phyloP scores from a whole-genome alignment of 2,113 vertebrate genomes.

The Gnathonemus echidnorhynchus region DNA sequence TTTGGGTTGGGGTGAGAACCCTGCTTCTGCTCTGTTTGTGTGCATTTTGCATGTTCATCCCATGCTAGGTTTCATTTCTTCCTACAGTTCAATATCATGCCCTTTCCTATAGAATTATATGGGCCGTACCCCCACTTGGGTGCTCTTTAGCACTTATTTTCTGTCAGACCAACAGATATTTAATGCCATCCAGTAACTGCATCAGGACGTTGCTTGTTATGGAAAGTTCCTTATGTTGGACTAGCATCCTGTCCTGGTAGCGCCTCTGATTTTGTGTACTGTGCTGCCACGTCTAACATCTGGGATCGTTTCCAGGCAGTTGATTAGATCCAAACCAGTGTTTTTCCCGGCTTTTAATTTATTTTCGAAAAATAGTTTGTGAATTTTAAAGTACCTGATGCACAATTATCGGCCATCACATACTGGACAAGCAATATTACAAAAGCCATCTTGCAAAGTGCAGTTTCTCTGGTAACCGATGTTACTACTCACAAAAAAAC shows the following conservation, averaged over 20 bases:
- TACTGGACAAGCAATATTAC: not conserved
- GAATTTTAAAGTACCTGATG: not conserved
- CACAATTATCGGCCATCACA: not conserved
- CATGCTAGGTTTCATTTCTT: not conserved
- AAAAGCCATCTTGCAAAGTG: not conserved
- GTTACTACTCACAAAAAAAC: not conserved
- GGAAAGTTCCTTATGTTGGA: not conserved
- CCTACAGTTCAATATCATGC: not conserved
- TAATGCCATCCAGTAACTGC: not conserved
- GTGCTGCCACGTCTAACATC: not conserved
- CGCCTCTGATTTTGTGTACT: not conserved
- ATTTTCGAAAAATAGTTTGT: not conserved
- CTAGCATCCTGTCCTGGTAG: not conserved
- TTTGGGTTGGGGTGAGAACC: not conserved
- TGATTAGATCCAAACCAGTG: not conserved
- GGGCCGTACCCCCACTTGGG: not conserved
- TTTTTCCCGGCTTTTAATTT: not conserved
- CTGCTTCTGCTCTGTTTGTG: not conserved
- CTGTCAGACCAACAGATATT: not conserved
- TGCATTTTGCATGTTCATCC: not conserved
- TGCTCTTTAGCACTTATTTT: not conserved
- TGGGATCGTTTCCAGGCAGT: not conserved
- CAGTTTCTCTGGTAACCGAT: not conserved
- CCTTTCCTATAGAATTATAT: not conserved
- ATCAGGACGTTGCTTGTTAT: not conserved